These are phyloP conservation scores for Psammodynastes pulverulentus DNA, from an alignment of 2,113 vertebrate species.

Conservation along the genomic window DNA sequence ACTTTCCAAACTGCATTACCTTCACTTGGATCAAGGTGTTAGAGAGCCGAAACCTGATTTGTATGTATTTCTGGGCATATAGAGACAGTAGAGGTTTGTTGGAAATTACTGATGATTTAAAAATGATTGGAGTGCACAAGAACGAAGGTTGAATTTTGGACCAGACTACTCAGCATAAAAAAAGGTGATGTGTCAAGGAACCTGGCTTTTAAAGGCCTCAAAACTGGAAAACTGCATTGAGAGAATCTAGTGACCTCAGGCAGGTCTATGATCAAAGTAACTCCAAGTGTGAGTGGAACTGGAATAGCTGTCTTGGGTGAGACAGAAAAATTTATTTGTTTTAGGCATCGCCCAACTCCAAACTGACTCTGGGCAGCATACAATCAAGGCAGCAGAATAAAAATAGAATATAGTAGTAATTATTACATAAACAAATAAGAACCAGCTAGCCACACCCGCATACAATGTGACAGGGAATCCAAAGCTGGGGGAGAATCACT, in stretches of 20 bases:
- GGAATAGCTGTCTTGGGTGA: neutral
- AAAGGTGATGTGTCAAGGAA: neutral
- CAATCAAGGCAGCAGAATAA: neutral
- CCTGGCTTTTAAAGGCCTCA: neutral
- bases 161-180: neutral
- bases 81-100: neutral
- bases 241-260: neutral
- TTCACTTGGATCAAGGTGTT: neutral
- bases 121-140: neutral
- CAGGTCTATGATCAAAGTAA: neutral
- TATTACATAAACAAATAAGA: neutral
- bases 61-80: neutral
- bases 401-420: neutral
- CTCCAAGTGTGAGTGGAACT: neutral
- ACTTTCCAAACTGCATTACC: neutral
- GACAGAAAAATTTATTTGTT: neutral
- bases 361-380: neutral
- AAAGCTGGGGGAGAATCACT: neutral
- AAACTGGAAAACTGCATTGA: neutral
- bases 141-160: neutral
- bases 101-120: neutral
- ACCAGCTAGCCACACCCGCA: neutral
- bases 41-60: neutral
- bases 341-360: neutral
- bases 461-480: neutral